Conservation (phyloP, 2,113 vertebrate genomes). For the Bucco capensis region DNA sequence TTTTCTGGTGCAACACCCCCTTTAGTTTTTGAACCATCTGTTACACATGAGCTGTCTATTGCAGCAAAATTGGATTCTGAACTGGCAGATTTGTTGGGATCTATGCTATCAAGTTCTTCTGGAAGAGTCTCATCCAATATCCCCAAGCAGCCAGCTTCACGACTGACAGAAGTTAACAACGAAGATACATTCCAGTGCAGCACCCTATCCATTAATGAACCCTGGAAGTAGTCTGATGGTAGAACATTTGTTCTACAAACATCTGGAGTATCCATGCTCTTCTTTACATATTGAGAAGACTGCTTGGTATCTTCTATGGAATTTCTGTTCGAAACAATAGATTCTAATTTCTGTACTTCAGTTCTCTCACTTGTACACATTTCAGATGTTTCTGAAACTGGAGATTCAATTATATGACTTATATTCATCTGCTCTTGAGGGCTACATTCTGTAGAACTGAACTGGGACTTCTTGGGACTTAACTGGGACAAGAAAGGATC, state of each 20-base stretch:
- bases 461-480: neutral
- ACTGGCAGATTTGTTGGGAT: neutral
- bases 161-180: neutral
- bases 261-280: neutral
- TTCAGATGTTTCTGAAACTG: neutral
- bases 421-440: neutral
- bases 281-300: neutral
- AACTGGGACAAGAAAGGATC: neutral
- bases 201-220: neutral
- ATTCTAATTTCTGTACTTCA: neutral
- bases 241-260: neutral
- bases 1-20: neutral
- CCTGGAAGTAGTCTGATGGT: neutral
- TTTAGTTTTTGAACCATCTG: neutral
- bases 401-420: neutral
- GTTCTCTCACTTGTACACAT: neutral
- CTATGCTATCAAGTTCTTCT: slow-evolving; percentile 14
- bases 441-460: neutral
- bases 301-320: neutral
- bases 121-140: slow-evolving; percentile 69
- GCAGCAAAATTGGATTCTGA: neutral
- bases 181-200: neutral
- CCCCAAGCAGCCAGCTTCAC: neutral
- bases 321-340: neutral
- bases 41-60: neutral